phyloP scores from a whole-genome alignment of 2,113 vertebrate species.

The Orycteropus afer region DNA sequence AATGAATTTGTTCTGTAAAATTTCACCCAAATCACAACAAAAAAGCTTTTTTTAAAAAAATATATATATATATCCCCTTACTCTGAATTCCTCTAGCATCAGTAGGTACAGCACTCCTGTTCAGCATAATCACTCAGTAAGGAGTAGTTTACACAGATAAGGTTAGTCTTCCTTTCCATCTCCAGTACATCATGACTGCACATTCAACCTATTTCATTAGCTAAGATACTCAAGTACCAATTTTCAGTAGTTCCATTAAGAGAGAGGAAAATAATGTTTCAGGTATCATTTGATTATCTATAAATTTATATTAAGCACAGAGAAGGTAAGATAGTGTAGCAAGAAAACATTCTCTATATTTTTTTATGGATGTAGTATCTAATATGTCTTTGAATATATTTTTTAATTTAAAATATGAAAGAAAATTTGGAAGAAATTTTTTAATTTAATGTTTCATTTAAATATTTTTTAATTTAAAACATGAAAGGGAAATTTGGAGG shows the following conservation, averaged over 20 bases:
- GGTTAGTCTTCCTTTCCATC: background rate
- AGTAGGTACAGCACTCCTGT: background rate
- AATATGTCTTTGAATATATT: background rate
- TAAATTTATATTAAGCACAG: background rate
- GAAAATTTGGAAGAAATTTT: background rate
- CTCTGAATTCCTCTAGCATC: background rate
- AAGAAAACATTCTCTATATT: background rate
- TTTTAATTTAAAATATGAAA: constrained; percentile 21
- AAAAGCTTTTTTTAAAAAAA: too few species aligned
- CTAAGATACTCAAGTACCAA: background rate
- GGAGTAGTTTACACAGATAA: background rate
- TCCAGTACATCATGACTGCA: background rate
- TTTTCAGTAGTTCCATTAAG: background rate
- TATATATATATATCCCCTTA: too few species aligned
- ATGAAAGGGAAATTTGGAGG: background rate
- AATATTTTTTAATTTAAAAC: too few species aligned
- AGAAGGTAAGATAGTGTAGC: background rate
- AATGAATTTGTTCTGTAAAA: too few species aligned
- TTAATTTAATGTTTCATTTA: too few species aligned
- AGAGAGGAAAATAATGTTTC: background rate
- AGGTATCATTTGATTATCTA: background rate
- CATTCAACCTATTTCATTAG: background rate
- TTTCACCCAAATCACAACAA: too few species aligned
- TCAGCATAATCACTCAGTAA: background rate
- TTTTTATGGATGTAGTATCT: background rate